phyloP scores from a whole-genome alignment of 2,888 invertebrate genomes.

The Schrankia costaestrigalis region DNA sequence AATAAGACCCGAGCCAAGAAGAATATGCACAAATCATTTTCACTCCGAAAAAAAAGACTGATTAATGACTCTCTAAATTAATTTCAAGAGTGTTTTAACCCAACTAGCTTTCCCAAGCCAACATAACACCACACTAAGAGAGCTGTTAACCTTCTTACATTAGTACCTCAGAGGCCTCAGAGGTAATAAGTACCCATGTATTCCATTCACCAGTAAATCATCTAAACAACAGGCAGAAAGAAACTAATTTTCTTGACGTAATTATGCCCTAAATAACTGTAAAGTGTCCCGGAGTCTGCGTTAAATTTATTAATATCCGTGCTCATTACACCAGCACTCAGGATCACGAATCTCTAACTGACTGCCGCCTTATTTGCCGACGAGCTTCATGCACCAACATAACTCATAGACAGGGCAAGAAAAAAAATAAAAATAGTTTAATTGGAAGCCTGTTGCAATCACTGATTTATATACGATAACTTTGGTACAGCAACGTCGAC shows the following conservation, averaged over 20 bases:
- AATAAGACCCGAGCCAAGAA: no score
- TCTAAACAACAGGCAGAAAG: slow-evolving; percentile 31
- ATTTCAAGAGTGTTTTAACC: no score
- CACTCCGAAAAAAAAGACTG: no score
- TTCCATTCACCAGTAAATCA: slow-evolving; percentile 29
- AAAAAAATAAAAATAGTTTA: slow-evolving; percentile 1
- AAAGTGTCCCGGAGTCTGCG: slow-evolving; percentile 52
- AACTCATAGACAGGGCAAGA: slow-evolving; percentile 39
- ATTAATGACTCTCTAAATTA: no score
- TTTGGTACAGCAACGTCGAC: no score
- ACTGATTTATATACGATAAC: no score
- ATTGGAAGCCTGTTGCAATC: not conserved
- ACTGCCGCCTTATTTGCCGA: slow-evolving; percentile 75
- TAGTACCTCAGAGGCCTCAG: no score
- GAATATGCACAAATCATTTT: no score
- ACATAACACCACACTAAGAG: no score
- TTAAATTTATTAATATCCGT: slow-evolving; percentile 63
- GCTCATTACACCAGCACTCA: slow-evolving; percentile 55
- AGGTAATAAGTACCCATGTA: slow-evolving; percentile 5
- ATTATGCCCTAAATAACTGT: slow-evolving; percentile 66
- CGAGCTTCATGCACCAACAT: slow-evolving; percentile 34
- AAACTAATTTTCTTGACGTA: slow-evolving; percentile 44
- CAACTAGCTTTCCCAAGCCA: no score
- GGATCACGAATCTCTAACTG: slow-evolving; percentile 73
- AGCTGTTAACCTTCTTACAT: no score